phyloP scores from a whole-genome alignment of 2,113 vertebrate genomes.

The Pomatorhinus ruficollis region DNA sequence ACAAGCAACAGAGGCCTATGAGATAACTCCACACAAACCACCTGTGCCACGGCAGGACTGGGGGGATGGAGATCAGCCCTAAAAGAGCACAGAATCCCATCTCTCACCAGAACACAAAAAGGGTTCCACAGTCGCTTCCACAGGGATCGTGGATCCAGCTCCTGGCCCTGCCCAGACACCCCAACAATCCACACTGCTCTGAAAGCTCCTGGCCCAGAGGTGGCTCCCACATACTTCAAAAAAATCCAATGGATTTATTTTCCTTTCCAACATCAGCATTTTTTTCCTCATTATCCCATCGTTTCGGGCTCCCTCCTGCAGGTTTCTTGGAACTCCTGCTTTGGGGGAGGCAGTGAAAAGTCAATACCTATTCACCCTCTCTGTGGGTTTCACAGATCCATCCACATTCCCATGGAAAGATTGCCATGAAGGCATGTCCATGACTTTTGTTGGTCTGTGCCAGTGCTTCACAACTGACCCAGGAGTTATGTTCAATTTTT shows the following conservation, averaged over 20 bases:
- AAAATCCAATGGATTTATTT: neutral
- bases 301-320: neutral
- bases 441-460: neutral
- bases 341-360: neutral
- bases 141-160: neutral
- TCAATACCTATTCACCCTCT: too few relatives aligned
- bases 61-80: neutral
- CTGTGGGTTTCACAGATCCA: neutral
- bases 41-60: neutral
- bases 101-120: neutral
- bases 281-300: fast-evolving
- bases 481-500: neutral
- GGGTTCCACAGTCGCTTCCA: neutral
- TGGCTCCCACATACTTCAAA: neutral
- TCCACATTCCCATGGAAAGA: neutral
- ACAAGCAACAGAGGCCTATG: neutral
- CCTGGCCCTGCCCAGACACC: neutral
- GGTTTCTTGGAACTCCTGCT: neutral
- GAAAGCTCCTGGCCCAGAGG: neutral
- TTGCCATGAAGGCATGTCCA: neutral
- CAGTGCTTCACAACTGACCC: neutral
- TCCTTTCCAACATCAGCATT: neutral
- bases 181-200: neutral
- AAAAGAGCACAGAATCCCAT: neutral
- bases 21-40: neutral